These are phyloP conservation scores for Caranx melampygus DNA, from an alignment of 2,113 vertebrate species.

Conservation along the genomic window DNA sequence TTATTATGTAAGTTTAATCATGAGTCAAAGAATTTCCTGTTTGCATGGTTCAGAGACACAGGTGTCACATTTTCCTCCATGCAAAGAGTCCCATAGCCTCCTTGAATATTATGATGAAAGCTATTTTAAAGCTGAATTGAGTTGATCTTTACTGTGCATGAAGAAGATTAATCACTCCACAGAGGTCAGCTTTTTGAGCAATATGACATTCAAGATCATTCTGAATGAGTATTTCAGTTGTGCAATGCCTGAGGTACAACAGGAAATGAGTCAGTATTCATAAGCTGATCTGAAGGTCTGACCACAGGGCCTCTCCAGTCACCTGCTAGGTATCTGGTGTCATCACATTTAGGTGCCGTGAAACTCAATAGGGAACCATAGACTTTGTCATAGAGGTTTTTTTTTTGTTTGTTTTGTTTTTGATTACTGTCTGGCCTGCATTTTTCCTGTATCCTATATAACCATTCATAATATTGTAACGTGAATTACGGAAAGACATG, in stretches of 20 bases:
- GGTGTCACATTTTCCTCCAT: slow-evolving; percentile 16
- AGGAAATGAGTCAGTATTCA: not conserved
- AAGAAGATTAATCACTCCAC: not conserved
- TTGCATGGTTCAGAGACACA: slow-evolving; percentile 5
- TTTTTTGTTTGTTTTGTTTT: too few relatives aligned
- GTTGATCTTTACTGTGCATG: not conserved
- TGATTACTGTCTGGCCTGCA: too few relatives aligned
- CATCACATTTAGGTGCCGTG: too few relatives aligned
- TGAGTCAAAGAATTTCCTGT: slow-evolving; percentile 26
- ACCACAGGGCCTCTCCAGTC: too few relatives aligned
- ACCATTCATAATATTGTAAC: too few relatives aligned
- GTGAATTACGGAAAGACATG: too few relatives aligned
- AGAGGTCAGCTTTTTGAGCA: not conserved
- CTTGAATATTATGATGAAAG: slow-evolving; percentile 19
- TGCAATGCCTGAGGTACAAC: not conserved
- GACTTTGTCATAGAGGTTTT: too few relatives aligned
- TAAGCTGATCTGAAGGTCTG: too few relatives aligned
- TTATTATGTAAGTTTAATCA: slow-evolving; percentile 20
- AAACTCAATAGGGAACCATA: too few relatives aligned
- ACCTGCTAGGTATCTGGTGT: too few relatives aligned
- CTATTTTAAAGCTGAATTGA: slow-evolving; percentile 2
- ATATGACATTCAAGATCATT: not conserved
- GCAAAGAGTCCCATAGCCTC: slow-evolving; percentile 6
- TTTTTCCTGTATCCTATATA: too few relatives aligned
- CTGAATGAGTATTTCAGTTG: not conserved